Evolutionary conservation across 1,140 invertebrate species (phyloP).

Genomic region (Bombus consobrinus): DNA sequence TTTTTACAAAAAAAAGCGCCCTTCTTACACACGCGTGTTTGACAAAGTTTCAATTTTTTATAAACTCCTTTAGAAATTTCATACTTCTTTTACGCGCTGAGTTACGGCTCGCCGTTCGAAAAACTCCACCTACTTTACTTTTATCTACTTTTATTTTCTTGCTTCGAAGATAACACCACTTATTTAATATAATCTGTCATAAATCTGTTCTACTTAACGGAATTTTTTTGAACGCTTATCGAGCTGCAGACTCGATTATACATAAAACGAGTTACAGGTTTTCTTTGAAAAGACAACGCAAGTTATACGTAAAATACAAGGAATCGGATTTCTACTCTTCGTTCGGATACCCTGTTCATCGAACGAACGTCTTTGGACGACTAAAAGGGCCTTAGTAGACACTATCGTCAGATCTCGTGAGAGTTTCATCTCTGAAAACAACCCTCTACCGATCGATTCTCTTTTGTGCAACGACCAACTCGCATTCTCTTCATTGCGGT

Average conservation of each 20-base stretch:
- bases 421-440: constrained; percentile 10
- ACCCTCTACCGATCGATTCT: constrained; percentile 17
- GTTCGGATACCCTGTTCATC: neutral
- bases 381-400: neutral
- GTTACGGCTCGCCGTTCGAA: no score
- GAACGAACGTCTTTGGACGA: neutral
- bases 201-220: no score
- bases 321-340: neutral
- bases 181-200: no score
- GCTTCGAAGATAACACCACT: no score
- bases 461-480: constrained; percentile 19
- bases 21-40: neutral
- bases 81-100: neutral
- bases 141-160: no score
- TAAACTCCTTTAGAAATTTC: neutral
- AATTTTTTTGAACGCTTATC: no score
- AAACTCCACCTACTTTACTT: no score
- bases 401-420: neutral
- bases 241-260: no score
- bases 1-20: neutral
- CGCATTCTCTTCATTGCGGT: neutral
- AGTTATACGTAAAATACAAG: neutral
- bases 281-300: neutral
- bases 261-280: no score
- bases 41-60: neutral